Conservation (phyloP, 2,113 vertebrate species). For the Pampusana beccarii region DNA sequence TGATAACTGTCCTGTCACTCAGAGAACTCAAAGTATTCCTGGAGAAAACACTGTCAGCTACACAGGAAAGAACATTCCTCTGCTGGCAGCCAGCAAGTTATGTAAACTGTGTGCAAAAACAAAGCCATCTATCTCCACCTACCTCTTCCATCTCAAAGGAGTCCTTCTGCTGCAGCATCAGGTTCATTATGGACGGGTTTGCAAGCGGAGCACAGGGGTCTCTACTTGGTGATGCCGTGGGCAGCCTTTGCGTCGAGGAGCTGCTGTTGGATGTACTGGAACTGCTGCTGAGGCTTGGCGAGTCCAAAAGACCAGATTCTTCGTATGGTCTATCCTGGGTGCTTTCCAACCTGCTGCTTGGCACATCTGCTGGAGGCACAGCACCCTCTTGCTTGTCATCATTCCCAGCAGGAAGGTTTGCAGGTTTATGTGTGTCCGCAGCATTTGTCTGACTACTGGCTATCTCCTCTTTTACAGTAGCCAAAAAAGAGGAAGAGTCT, state of each 20-base stretch:
- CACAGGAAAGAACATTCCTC: conserved; percentile 35
- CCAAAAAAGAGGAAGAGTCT: conserved; percentile 78
- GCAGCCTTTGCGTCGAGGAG: conserved; percentile 19
- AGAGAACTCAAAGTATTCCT: conserved; percentile 17
- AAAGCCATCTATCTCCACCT: conserved; percentile 38
- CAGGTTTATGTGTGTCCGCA: background rate
- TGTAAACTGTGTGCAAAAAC: conserved; percentile 30
- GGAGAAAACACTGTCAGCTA: conserved; percentile 1
- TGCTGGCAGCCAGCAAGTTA: background rate
- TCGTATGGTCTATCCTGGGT: conserved; percentile 26
- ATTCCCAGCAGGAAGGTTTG: conserved; percentile 6
- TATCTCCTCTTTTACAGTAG: conserved; percentile 88
- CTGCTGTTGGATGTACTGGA: conserved; percentile 34
- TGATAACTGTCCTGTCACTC: background rate
- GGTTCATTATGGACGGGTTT: conserved; percentile 75
- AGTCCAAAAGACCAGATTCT: conserved; percentile 25
- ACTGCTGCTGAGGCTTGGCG: conserved; percentile 15
- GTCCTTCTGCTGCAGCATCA: conserved; percentile 83
- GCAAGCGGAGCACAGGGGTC: conserved; percentile 61
- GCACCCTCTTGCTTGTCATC: background rate
- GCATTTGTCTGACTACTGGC: conserved; percentile 10
- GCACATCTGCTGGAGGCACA: background rate
- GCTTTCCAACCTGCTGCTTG: background rate
- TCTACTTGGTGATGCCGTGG: conserved; percentile 56
- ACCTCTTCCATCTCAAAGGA: conserved; percentile 99